phyloP scores from a whole-genome alignment of 2,797 vertebrate species.

The Pygocentrus nattereri region DNA sequence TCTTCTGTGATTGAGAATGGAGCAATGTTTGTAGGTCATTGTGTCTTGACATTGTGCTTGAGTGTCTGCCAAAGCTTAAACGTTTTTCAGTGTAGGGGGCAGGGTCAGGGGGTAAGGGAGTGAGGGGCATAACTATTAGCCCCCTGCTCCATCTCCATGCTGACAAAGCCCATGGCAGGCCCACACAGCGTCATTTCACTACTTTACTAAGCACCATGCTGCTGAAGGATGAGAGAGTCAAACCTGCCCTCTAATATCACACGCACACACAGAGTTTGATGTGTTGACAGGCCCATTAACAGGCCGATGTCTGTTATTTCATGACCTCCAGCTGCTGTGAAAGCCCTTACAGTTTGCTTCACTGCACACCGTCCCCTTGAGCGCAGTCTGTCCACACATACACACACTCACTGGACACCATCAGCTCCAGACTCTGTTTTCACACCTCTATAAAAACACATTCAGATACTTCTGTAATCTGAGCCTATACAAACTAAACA shows the following conservation, averaged over 20 bases:
- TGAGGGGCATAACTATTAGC: slow-evolving; percentile 65
- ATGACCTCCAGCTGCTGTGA: slow-evolving; percentile 66
- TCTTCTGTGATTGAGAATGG: slow-evolving; percentile 61
- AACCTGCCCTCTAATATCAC: slow-evolving; percentile 52
- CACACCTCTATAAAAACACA: slow-evolving; percentile 19
- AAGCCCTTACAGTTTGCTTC: slow-evolving; percentile 66
- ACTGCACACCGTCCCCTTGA: slow-evolving; percentile 58
- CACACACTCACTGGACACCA: slow-evolving; percentile 19
- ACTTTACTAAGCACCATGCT: slow-evolving; percentile 71
- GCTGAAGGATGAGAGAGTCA: slow-evolving; percentile 73
- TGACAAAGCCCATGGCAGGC: slow-evolving; percentile 70
- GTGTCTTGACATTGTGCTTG: slow-evolving; percentile 73
- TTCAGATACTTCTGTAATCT: not conserved
- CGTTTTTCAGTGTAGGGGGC: slow-evolving; percentile 56
- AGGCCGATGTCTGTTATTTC: slow-evolving; percentile 71
- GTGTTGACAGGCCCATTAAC: slow-evolving; percentile 79
- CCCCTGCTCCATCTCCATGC: slow-evolving; percentile 63
- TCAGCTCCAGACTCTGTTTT: slow-evolving; percentile 6
- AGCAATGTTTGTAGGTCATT: slow-evolving; percentile 72
- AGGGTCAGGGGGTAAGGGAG: not conserved
- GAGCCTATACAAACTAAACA: slow-evolving; percentile 21
- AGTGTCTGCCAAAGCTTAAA: slow-evolving; percentile 75
- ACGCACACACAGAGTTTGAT: slow-evolving; percentile 57
- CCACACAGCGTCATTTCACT: slow-evolving; percentile 78
- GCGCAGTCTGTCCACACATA: slow-evolving; percentile 14